Conservation (phyloP, 1,140 invertebrate genomes). For the Drosophila busckii region DNA sequence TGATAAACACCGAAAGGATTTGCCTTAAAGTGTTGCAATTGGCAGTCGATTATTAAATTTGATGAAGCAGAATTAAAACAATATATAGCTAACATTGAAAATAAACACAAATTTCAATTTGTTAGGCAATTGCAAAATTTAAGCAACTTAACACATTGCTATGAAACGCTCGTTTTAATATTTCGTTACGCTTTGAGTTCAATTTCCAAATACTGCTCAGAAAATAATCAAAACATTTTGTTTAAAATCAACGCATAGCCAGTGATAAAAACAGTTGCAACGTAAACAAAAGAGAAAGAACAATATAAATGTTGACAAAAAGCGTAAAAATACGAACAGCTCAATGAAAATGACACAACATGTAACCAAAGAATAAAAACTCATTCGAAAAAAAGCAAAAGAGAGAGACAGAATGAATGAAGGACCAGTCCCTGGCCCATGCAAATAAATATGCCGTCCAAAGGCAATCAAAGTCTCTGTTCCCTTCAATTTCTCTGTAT, state of each 20-base stretch:
- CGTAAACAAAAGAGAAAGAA: conserved; percentile 24
- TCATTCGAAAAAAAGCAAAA: conserved; percentile 12
- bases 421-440: conserved; percentile 26
- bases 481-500: conserved; percentile 10
- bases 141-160: too few relatives aligned
- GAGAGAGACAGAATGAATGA: conserved; percentile 7
- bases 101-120: too few relatives aligned
- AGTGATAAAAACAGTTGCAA: conserved; percentile 14
- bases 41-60: conserved; percentile 2
- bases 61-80: too few relatives aligned
- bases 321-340: conserved; percentile 58
- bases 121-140: too few relatives aligned
- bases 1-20: conserved; percentile 23
- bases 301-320: conserved; percentile 61
- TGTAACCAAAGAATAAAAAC: conserved; percentile 29
- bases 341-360: conserved; percentile 61
- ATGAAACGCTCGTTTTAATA: too few relatives aligned
- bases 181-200: too few relatives aligned
- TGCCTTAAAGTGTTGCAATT: conserved; percentile 24
- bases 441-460: conserved; percentile 70
- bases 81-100: too few relatives aligned
- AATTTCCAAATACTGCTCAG: background rate
- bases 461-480: conserved; percentile 60
- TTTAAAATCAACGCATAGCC: conserved; percentile 47
- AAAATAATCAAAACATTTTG: conserved; percentile 54